Base-by-base conservation (phyloP, 1,140 invertebrate genomes). In the Reticulitermes speratus region DNA sequence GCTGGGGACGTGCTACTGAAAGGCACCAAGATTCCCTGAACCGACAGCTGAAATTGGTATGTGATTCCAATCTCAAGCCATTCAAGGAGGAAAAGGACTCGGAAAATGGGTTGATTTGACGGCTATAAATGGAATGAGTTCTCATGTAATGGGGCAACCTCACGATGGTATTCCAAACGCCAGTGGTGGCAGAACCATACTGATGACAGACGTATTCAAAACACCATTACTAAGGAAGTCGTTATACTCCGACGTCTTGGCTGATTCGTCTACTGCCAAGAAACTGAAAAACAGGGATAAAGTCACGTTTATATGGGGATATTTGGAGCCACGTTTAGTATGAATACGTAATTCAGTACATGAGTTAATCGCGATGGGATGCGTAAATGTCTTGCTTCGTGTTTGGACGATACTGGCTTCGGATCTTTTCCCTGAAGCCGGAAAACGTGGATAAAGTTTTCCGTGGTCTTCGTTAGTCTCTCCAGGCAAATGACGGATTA, bases 21-120 rank as follows among this genome's bases (percentile, higher is more conserved):
- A 30, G 38, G 48, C 69, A n/a, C 32, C 21, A 44, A 32, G 65
- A 32, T 81, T 30, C 48, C 45, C 75, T 14, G 75, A 38, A 86
- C 44, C 86, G 48, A 30, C 86, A 86, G 84, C 69, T 45, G 84
- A 87, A 87, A 87, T 87, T 87, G 87, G 87, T 87, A 86, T 84
- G 85, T 87, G 87, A 87, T 87, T 87, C 87, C 87, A 87, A 87
- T 87, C 87, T 87, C 85, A 82, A 86, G 69, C 84, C 75, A 86
- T 87, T 87, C 87, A 86, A 45, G 30, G 85, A 82, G 83, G 45
- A 87, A 87, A 87, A 82, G 75, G 84, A 85, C 82, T 48, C 55
- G 81, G 75, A 86, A 87, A 87, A 87, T 84, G 85, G 87, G 87
- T 87, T 87, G 87, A 87, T 87, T 84, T 87, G 87, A 87, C 87